Evolutionary conservation across 2,888 invertebrate species (phyloP).

Genomic region (Cheilosia urbana): DNA sequence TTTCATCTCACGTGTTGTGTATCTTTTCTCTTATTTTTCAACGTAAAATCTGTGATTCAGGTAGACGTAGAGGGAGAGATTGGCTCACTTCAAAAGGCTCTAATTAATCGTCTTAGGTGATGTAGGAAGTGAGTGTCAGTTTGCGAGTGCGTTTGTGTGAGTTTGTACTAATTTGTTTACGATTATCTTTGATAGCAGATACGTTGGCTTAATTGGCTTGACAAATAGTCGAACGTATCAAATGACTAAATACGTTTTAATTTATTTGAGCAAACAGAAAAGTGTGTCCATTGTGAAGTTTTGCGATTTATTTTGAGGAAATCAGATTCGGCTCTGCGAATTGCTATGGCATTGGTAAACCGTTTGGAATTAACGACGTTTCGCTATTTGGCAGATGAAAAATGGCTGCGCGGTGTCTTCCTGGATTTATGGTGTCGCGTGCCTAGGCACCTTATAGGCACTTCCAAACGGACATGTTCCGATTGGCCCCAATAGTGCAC

Average conservation of each 20-base stretch:
- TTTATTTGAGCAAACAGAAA: conserved; percentile 51
- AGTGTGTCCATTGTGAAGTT: conserved; percentile 32
- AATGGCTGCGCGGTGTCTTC: background rate
- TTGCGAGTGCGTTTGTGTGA: background rate
- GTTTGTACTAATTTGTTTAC: conserved; percentile 43
- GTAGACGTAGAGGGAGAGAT: conserved; percentile 19
- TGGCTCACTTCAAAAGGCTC: conserved; percentile 55
- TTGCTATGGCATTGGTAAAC: conserved; percentile 17
- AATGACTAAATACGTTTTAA: conserved; percentile 55
- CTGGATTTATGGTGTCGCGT: background rate
- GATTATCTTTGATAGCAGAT: conserved; percentile 21
- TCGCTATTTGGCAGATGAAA: background rate
- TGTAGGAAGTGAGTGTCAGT: conserved; percentile 57
- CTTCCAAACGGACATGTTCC: too few species aligned
- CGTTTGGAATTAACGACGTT: background rate
- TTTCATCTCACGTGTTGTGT: conserved; percentile 48
- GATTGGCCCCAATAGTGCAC: too few species aligned
- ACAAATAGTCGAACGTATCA: conserved; percentile 34
- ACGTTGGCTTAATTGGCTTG: conserved; percentile 34
- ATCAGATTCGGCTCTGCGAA: background rate
- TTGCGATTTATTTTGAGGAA: conserved; percentile 1
- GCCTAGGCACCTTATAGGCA: background rate
- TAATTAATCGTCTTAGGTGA: conserved; percentile 58
- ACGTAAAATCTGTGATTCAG: background rate
- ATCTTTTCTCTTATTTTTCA: conserved; percentile 6